Conservation (phyloP, 2,888 invertebrate species). For the Stictocephala bisonia region DNA sequence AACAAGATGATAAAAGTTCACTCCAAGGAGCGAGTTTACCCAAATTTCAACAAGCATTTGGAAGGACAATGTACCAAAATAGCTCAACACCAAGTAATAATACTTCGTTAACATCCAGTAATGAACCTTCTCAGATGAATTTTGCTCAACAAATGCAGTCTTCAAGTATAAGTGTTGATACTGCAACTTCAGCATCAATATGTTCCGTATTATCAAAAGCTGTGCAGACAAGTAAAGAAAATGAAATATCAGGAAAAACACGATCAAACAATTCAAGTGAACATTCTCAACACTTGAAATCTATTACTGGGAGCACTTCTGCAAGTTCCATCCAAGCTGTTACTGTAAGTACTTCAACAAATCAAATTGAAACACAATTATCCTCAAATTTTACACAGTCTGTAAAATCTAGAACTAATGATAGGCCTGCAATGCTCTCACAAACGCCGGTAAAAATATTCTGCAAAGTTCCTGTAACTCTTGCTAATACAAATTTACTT, state of each 20-base stretch:
- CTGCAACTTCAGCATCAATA: slow-evolving; percentile 2
- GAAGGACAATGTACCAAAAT: slow-evolving; percentile 72
- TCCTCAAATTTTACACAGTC: background rate
- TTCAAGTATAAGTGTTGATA: background rate
- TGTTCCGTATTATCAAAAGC: slow-evolving; percentile 62
- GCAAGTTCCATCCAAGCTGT: slow-evolving; percentile 12
- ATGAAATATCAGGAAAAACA: slow-evolving; percentile 27
- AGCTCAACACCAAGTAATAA: slow-evolving; percentile 53
- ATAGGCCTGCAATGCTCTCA: slow-evolving; percentile 45
- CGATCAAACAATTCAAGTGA: slow-evolving; percentile 18
- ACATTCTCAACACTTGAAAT: slow-evolving; percentile 21
- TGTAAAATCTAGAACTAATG: slow-evolving; percentile 20
- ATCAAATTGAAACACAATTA: slow-evolving; percentile 25
- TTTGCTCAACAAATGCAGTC: slow-evolving; percentile 22
- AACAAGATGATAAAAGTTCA: slow-evolving; percentile 53
- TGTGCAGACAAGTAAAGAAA: slow-evolving; percentile 62
- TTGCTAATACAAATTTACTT: slow-evolving; percentile 63
- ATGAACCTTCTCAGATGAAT: background rate
- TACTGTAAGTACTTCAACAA: slow-evolving; percentile 22
- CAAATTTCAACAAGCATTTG: slow-evolving; percentile 84
- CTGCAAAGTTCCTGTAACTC: slow-evolving; percentile 76
- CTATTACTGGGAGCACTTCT: slow-evolving; percentile 25
- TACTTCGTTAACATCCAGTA: slow-evolving; percentile 48
- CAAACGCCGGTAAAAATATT: slow-evolving; percentile 72
- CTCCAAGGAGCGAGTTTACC: slow-evolving; percentile 73